Evolutionary conservation across 2,113 vertebrate species (phyloP).

Genomic region (Xenotilapia caudafasciata): DNA sequence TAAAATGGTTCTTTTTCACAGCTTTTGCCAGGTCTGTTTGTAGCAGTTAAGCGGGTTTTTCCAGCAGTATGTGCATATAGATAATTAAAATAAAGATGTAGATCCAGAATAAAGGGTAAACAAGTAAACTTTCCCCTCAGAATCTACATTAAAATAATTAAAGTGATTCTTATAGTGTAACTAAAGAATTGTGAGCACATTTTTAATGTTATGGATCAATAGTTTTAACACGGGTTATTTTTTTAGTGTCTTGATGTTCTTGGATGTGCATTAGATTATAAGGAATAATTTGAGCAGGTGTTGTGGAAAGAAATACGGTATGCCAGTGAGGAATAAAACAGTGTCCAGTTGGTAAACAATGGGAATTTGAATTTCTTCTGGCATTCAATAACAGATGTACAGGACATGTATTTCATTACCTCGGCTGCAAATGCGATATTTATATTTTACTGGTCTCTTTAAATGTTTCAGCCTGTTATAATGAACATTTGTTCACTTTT

Average conservation of each 20-base stretch:
- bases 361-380: not conserved
- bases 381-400: not conserved
- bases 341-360: not conserved
- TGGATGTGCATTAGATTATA: not conserved
- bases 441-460: not conserved
- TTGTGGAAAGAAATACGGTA: not conserved
- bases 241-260: not conserved
- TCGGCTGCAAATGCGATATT: not conserved
- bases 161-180: not conserved
- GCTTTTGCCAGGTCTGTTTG: rapidly evolving
- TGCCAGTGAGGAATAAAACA: not conserved
- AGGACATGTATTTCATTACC: not conserved
- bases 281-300: not conserved
- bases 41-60: not conserved
- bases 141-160: not conserved
- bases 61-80: not conserved
- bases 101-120: not conserved
- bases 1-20: not conserved
- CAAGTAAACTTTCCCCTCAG: rapidly evolving
- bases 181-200: not conserved
- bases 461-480: not conserved
- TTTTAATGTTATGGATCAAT: not conserved
- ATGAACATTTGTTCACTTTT: not conserved
- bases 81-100: not conserved
- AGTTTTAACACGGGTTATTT: not conserved